A percentile compares a stretch with the other conserved stretches of the same genome.
phyloP scores from a whole-genome alignment of 2,888 invertebrate species.

The Agonopterix heracliana region DNA sequence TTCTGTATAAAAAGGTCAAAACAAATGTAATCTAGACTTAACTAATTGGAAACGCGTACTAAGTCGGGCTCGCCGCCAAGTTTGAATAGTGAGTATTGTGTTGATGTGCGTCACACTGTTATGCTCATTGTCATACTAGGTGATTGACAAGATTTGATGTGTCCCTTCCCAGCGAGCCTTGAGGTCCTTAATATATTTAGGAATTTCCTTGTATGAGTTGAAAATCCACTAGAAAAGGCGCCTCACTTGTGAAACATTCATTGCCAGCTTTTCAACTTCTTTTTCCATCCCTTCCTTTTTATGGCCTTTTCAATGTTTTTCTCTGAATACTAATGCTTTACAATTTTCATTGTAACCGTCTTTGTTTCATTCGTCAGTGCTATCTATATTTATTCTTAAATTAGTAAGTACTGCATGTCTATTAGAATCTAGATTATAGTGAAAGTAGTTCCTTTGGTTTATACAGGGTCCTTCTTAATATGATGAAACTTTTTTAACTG shows the following conservation, averaged over 20 bases:
- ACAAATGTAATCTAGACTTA: too few relatives aligned
- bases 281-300: slow-evolving; percentile 20
- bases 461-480: too few relatives aligned
- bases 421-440: neutral
- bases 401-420: slow-evolving; percentile 16
- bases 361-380: slow-evolving; percentile 22
- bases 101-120: slow-evolving; percentile 74
- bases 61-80: slow-evolving; percentile 48
- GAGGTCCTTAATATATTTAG: slow-evolving; percentile 40
- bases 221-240: slow-evolving; percentile 60
- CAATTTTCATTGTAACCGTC: slow-evolving; percentile 22
- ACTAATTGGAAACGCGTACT: too few relatives aligned
- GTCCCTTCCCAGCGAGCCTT: slow-evolving; percentile 63
- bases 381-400: slow-evolving; percentile 18
- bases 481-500: too few relatives aligned
- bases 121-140: slow-evolving; percentile 58
- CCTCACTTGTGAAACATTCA: slow-evolving; percentile 74
- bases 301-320: slow-evolving; percentile 20
- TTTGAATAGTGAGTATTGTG: slow-evolving; percentile 67
- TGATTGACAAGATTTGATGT: slow-evolving; percentile 59
- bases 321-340: slow-evolving; percentile 11
- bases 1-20: too few relatives aligned
- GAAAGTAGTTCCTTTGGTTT: too few relatives aligned
- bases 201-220: slow-evolving; percentile 29
- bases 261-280: slow-evolving; percentile 43